Base-by-base conservation (phyloP, 2,888 invertebrate species). In the Eucriotettix oculatus region DNA sequence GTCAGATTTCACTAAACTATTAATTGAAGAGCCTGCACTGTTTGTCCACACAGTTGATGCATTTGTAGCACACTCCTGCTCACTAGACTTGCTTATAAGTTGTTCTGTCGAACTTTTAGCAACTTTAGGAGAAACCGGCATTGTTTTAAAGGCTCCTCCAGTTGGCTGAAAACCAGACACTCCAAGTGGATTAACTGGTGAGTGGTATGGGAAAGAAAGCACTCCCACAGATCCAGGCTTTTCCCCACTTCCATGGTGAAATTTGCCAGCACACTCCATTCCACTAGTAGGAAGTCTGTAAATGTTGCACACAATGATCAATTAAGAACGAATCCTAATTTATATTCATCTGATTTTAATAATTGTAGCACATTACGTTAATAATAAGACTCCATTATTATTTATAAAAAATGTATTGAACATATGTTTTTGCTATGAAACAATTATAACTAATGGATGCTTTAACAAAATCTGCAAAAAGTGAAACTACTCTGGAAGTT, bases 91-190 rank as follows among this genome's bases (percentile, higher is more conserved):
- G n/a, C 16, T 53, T 42, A 53, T 53, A 40, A 58, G 60, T 44
- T 60, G 60, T 44, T 60, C 62, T 9, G 54, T n/a, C 7, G 48
- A 48, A 43, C 43, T 61, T 56, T 63, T 63, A 16, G 61, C 63
- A 42, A 73, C 75, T 68, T 79, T 79, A 40, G 79, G 79, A 65
- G 79, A 79, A 55, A 75, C 74, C 7, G 86, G 90, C 77, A 91
- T 87, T 16, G 91, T 90, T 74, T 92, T 91, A 71, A 95, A 94
- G 52, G 94, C 93, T 17, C 93, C 92, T 10, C 75, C 75, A 59
- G 89, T 92, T 1, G 94, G 93, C 73, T 94, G 94, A 76, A 95
- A 95, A 67, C 87, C 88, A 66, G 87, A 86, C 60, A 89, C 83
- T 55, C 90, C 90, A 54, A 85, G 85, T 17, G 90, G 90, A 76